Conservation (phyloP, 2,888 invertebrate species). For the Prenolepis imparis region DNA sequence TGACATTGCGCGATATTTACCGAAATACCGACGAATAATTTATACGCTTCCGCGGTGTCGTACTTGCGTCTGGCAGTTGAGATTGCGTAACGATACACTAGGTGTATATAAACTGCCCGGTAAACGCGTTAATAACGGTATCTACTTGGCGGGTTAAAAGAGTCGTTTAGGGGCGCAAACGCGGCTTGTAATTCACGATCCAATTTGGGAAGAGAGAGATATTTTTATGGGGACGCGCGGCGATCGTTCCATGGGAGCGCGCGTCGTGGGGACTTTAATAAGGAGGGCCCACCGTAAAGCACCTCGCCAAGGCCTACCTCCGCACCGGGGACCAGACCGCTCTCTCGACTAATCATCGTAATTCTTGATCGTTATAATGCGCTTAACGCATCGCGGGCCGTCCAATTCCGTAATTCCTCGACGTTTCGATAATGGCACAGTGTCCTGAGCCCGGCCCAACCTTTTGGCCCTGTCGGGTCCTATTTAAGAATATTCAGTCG, state of each 20-base stretch:
- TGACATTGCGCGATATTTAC: constrained; percentile 47
- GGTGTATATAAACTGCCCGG: constrained; percentile 45
- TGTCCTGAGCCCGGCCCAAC: background rate
- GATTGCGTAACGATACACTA: constrained; percentile 46
- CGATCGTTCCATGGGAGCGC: constrained; percentile 54
- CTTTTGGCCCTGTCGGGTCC: constrained; percentile 7
- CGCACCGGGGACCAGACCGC: background rate
- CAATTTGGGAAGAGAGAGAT: constrained; percentile 45
- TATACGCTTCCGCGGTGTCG: constrained; percentile 42
- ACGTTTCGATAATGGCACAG: constrained; percentile 57
- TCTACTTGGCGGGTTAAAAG: constrained; percentile 49
- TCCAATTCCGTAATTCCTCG: constrained; percentile 61
- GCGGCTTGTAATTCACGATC: constrained; percentile 52
- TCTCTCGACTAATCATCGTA: constrained; percentile 37
- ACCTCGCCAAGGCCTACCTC: background rate
- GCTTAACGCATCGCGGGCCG: constrained; percentile 56
- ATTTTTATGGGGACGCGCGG: constrained; percentile 38
- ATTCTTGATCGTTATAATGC: constrained; percentile 58
- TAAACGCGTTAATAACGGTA: constrained; percentile 44
- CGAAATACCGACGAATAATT: constrained; percentile 49
- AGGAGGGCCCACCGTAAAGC: constrained; percentile 40
- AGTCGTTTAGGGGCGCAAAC: constrained; percentile 52
- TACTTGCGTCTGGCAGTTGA: constrained; percentile 49
- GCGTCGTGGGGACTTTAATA: constrained; percentile 55
- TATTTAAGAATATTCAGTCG: constrained; percentile 3